Conservation (phyloP, 2,113 vertebrate genomes). For the Hyperoodon ampullatus region DNA sequence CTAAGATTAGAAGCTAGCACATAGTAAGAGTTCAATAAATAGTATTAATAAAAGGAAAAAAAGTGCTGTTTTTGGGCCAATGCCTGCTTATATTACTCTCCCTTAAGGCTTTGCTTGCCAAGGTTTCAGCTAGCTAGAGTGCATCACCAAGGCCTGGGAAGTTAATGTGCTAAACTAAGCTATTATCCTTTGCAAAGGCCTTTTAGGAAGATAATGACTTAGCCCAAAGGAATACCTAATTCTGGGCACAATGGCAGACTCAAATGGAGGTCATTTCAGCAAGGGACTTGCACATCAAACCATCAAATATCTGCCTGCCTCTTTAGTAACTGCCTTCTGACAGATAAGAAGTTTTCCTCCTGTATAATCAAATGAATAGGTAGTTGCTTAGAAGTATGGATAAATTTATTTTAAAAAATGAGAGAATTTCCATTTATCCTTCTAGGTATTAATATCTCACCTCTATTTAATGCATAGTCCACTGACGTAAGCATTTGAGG, state of each 20-base stretch:
- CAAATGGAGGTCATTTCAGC: slow-evolving; percentile 43
- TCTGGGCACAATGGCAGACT: slow-evolving; percentile 31
- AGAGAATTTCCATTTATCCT: slow-evolving; percentile 60
- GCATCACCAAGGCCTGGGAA: neutral
- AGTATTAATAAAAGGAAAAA: slow-evolving; percentile 58
- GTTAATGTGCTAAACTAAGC: slow-evolving; percentile 60
- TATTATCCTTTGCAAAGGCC: slow-evolving; percentile 55
- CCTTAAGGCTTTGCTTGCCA: neutral
- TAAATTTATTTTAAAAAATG: slow-evolving; percentile 58
- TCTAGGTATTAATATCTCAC: slow-evolving; percentile 48
- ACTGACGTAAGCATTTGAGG: slow-evolving; percentile 42
- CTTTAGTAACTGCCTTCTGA: slow-evolving; percentile 27
- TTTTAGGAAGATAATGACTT: slow-evolving; percentile 67
- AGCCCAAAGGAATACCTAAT: slow-evolving; percentile 58
- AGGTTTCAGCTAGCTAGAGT: slow-evolving; percentile 33
- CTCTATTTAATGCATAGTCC: slow-evolving; percentile 50
- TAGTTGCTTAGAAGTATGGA: slow-evolving; percentile 39
- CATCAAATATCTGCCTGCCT: neutral
- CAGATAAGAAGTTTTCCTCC: neutral
- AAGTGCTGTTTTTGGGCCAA: slow-evolving; percentile 12
- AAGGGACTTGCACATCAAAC: neutral
- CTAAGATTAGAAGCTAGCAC: slow-evolving; percentile 60
- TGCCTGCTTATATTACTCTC: slow-evolving; percentile 29
- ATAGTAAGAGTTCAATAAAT: slow-evolving; percentile 66
- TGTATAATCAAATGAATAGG: slow-evolving; percentile 34